Evolutionary conservation across 1,140 invertebrate species (phyloP), one percentile per base, ranked within the genome.

Genomic region (Tenebrio molitor): DNA sequence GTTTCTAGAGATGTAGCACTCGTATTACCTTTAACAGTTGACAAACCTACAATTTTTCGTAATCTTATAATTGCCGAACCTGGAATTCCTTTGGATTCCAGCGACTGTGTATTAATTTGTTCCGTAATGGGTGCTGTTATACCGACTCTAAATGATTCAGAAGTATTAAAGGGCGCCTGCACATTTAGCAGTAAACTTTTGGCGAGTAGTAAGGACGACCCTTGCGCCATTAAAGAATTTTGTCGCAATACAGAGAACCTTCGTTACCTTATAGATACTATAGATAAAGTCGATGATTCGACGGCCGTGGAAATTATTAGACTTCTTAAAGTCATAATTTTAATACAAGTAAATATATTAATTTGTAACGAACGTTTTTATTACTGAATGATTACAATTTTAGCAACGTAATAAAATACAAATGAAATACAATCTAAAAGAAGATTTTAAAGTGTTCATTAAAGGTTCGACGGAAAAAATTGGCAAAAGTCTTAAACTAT

Each of bases 91-190:
- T 21, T 66, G 8, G 12, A 66, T 44, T 66, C 64, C 0, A 12
- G 14, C 10, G 17, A 66, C 12, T 42, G 23, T n/a, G 8, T 23
- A 5, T 14, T 66, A 21, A 33, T 66, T 29, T 66, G 64, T 42
- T 5, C 64, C 14, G 6, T 66, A 14, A 66, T 66, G 64, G 64
- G 64, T 8, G 64, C 39, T 42, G n/a, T 66, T 21, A 42, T 66
- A 3, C 21, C 42, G 1, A 66, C 3, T 25, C 19, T 66, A 10
- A 23, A 42, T 6, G 64, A 66, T 42, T 25, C 36, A 14, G 6
- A 23, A 25, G 64, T 66, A 0, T 21, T 66, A 19, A 42, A 23
- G 17, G 39, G 64, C 7, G 64, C 64, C n/a, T 66, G 64, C 39
- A 10, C 44, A 0, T 66, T 66, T 14, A 66, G 36, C 25, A 44